Percentiles rank a stretch among this genome's conserved stretches.
Evolutionary conservation across 37 sponge, comb jelly and placozoan genomes (phyloP).

Genomic region (Theonella swinhoei): DNA sequence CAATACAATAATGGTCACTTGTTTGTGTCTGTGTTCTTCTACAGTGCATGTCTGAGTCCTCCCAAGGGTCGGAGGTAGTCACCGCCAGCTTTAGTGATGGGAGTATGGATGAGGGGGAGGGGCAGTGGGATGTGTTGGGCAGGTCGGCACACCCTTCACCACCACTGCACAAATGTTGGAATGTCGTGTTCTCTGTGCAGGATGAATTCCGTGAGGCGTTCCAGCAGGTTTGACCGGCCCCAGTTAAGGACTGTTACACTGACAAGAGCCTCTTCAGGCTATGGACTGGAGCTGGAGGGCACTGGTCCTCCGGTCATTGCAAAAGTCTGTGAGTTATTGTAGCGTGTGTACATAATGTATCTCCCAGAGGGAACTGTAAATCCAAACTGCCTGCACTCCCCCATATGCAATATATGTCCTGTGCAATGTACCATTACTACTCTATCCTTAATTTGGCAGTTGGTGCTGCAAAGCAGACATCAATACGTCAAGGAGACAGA

Average conservation of each 20-base stretch:
- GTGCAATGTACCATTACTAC: no score
- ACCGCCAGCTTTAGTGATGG: not conserved
- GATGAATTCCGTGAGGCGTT: slow-evolving; percentile 53
- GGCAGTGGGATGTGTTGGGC: slow-evolving; percentile 44
- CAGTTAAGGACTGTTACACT: slow-evolving; percentile 29
- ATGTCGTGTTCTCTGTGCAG: not conserved
- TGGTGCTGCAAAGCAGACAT: slow-evolving; percentile 14
- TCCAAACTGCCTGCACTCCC: no score
- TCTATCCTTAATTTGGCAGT: no score
- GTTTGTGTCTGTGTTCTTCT: no score
- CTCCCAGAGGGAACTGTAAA: no score
- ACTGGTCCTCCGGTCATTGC: slow-evolving; percentile 28
- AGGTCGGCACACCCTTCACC: not conserved
- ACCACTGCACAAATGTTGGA: not conserved
- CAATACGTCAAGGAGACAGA: slow-evolving; percentile 26
- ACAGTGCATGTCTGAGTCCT: no score
- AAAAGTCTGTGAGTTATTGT: slow-evolving; percentile 24
- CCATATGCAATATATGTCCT: no score
- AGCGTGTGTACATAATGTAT: no score
- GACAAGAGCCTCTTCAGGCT: slow-evolving; percentile 10
- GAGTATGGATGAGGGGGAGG: slow-evolving; percentile 50
- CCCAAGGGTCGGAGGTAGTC: no score
- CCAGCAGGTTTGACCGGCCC: slow-evolving; percentile 44
- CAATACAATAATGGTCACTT: no score
- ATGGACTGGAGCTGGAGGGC: slow-evolving; percentile 39